A percentile compares a stretch with the other conserved stretches of the same genome.
Conservation (phyloP, 1,140 invertebrate genomes). For the Linepithema humile region DNA sequence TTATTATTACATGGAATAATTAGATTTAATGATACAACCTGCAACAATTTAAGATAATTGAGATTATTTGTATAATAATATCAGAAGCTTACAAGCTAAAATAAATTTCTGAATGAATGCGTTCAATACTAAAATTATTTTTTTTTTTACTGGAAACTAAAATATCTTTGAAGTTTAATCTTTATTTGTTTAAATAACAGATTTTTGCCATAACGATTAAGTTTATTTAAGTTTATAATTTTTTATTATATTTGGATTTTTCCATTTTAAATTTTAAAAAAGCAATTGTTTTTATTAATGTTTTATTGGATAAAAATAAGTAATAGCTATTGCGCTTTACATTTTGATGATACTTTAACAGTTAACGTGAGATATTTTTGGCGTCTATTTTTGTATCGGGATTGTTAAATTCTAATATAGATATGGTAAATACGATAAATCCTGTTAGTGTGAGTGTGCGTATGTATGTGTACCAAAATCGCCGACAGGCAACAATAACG, state of each 20-base stretch:
- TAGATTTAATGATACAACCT: conserved; percentile 4
- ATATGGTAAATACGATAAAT: conserved; percentile 54
- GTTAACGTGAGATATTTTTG: conserved; percentile 34
- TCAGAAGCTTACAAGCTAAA: neutral
- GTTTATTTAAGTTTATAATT: neutral
- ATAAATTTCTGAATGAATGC: neutral
- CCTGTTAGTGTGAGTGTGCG: neutral
- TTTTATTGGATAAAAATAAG: neutral
- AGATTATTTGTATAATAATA: neutral
- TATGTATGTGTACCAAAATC: conserved; percentile 29
- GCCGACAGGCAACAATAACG: conserved; percentile 58
- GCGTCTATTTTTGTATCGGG: conserved; percentile 28
- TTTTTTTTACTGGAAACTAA: neutral
- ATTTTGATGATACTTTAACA: conserved; percentile 48
- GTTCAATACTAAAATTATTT: neutral
- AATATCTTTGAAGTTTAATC: neutral
- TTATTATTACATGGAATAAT: neutral
- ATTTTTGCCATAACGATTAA: neutral
- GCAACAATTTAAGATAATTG: neutral
- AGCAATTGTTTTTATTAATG: neutral
- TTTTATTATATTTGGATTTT: too few relatives aligned
- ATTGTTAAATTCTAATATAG: conserved; percentile 60
- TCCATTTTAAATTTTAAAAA: too few relatives aligned
- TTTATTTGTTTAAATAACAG: neutral
- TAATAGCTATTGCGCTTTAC: conserved; percentile 22